Evolutionary conservation across 2,888 invertebrate species (phyloP), one percentile per base, ranked within the genome.

Genomic region (Nomada goodeniana): DNA sequence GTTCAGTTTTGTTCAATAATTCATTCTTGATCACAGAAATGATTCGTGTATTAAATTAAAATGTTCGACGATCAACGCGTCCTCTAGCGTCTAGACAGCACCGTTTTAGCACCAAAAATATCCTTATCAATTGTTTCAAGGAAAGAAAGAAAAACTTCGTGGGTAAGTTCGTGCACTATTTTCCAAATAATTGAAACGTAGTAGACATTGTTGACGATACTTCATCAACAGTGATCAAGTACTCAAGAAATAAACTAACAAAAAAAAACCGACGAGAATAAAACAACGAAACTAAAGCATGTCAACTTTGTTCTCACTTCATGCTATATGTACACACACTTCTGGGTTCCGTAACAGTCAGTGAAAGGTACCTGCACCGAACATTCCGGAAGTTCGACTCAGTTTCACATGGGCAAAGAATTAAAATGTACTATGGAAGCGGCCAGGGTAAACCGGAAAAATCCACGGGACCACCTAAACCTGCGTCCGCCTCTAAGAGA

Each of bases 371-470:
- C 50, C 57, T 57, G 3, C 65, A 29, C 67, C 20, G 59, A 52
- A 63, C 68, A 75, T 69, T 67, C 23, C 10, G 42, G 55, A 57
- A 67, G 50, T 67, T 71, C 61, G 57, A n/a, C 9, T 55, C 42
- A 26, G 29, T 64, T 61, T 64, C 68, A 59, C 55, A 26, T n/a
- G 20, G 42, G 20, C 44, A 44, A 23, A 18, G 26, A 47, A 76
- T 71, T 42, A 55, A 53, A 68, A 65, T 82, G 68, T 82, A 82
- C 89, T 92, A 97, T 26, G 97, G 97, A 70, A 98, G 94, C 0
- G 97, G 97, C 98, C 98, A 98, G 0, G 98, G 98, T 29, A 98
- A 94, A 47, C 97, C 97, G 11, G 97, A 96, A 94, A 97, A 97
- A 94, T 98, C 98, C 53, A 98, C 97, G 0, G 97, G 97, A 0